Base-by-base conservation (phyloP, 2,888 invertebrate genomes). In the Dendrolimus houi region DNA sequence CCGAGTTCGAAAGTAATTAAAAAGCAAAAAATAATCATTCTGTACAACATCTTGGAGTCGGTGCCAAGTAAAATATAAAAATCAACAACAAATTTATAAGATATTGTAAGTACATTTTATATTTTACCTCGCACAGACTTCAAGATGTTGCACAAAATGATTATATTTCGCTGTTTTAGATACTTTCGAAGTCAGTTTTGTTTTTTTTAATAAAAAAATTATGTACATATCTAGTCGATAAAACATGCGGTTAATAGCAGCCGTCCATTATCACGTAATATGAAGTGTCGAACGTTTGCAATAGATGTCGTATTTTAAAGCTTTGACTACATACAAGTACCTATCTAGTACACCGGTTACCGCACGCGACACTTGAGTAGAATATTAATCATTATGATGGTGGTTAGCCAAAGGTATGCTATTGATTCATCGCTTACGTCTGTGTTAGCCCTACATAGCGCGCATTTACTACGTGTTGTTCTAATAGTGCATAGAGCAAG, bases 301-400 rank as follows among this genome's bases (percentile, higher is more conserved):
- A 47, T 47, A 9, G 47, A 47, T 12, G 29, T 7, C 47, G 47
- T 10, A 47, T 12, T 47, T 47, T 12, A 10, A 47, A 9, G 12
- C 9, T 9, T 47, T 47, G 47, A 12, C 47, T 47, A 2, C 12
- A 47, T 12, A 47, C 47, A 12, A 47, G 47, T 47, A 47, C 12
- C 47, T 47, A 47, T 47, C 47, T 47, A 47, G 47, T 47, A 47
- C 47, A 47, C 12, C 47, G 47, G 73, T 74, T 67, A 68, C 63
- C 65, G 67, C 69, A 69, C 64, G 66, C 62, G 70, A 69, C 67
- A 75, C 75, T 68, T 62, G 72, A 68, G 61, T 58, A 67, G 77
- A 73, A 79, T 81, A 78, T 67, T 73, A 77, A 80, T 75, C 65
- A 68, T 66, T 59, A 62, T 65, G 69, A 70, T 69, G 59, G 69